phyloP scores from a whole-genome alignment of 2,797 vertebrate species.

The Pristis pectinata region DNA sequence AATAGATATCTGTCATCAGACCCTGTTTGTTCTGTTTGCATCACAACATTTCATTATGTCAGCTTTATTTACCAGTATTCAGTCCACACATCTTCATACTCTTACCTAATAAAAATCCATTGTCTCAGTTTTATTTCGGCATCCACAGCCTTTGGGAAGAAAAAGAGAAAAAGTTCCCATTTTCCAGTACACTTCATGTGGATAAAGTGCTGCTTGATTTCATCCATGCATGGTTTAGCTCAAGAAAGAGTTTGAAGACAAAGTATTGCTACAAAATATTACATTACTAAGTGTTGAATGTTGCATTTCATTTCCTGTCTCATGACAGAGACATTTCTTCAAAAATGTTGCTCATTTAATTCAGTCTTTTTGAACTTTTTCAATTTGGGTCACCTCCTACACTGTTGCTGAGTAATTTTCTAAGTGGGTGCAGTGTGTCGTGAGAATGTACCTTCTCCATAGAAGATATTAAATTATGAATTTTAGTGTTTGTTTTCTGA shows the following conservation, averaged over 20 bases:
- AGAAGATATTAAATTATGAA: not conserved
- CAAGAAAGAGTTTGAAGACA: not conserved
- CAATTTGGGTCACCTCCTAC: not conserved
- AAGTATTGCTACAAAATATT: not conserved
- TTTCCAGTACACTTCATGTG: too few species aligned
- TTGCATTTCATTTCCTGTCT: not conserved
- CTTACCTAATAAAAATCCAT: too few species aligned
- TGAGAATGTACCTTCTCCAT: not conserved
- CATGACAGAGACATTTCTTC: not conserved
- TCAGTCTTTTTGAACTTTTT: not conserved
- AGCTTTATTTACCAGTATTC: too few species aligned
- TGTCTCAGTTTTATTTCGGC: too few species aligned
- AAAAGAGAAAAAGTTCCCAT: too few species aligned
- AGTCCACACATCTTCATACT: too few species aligned
- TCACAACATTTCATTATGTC: too few species aligned
- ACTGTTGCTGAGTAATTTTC: not conserved
- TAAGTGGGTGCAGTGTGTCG: not conserved
- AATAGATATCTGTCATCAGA: too few species aligned
- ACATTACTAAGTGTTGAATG: not conserved
- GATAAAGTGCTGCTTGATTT: too few species aligned
- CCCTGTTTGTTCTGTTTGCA: too few species aligned
- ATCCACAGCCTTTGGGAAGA: too few species aligned
- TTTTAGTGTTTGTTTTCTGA: not conserved
- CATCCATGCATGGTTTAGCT: too few species aligned
- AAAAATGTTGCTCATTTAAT: not conserved